Conservation (phyloP, 2,888 invertebrate species). For the Blera fallax region DNA sequence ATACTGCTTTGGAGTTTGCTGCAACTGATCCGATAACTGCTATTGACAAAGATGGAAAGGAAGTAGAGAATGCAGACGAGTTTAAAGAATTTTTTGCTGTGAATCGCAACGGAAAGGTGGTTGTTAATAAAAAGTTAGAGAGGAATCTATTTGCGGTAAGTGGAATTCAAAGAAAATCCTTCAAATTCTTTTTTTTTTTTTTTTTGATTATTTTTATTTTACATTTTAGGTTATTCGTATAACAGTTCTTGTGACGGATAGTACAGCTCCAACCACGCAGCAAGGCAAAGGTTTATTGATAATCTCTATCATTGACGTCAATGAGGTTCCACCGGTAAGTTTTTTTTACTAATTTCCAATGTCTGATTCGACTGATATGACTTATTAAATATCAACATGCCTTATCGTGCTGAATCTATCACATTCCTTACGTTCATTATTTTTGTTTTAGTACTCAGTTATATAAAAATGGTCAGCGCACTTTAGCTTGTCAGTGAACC, state of each 20-base stretch:
- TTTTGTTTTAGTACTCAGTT: too few relatives aligned
- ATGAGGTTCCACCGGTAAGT: conserved; percentile 85
- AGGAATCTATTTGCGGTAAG: conserved; percentile 80
- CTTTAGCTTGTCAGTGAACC: neutral
- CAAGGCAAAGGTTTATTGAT: conserved; percentile 87
- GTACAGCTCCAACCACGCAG: conserved; percentile 89
- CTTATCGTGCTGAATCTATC: too few relatives aligned
- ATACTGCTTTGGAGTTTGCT: conserved; percentile 86
- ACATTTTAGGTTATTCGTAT: conserved; percentile 86
- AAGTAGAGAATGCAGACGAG: conserved; percentile 83
- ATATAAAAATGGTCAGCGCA: too few relatives aligned
- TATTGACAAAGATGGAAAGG: conserved; percentile 91
- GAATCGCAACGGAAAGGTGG: conserved; percentile 83
- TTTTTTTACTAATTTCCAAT: too few relatives aligned
- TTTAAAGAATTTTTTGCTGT: conserved; percentile 87
- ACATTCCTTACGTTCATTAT: too few relatives aligned
- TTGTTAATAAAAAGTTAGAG: conserved; percentile 79
- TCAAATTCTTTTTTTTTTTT: neutral
- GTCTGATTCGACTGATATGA: too few relatives aligned
- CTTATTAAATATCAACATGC: too few relatives aligned
- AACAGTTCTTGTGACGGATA: conserved; percentile 89
- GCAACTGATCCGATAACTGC: conserved; percentile 89
- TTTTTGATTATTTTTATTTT: neutral
- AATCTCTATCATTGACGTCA: conserved; percentile 88
- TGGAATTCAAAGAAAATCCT: neutral